Base-by-base conservation (phyloP, 23 tunicate species). In the Halocynthia roretzi region DNA sequence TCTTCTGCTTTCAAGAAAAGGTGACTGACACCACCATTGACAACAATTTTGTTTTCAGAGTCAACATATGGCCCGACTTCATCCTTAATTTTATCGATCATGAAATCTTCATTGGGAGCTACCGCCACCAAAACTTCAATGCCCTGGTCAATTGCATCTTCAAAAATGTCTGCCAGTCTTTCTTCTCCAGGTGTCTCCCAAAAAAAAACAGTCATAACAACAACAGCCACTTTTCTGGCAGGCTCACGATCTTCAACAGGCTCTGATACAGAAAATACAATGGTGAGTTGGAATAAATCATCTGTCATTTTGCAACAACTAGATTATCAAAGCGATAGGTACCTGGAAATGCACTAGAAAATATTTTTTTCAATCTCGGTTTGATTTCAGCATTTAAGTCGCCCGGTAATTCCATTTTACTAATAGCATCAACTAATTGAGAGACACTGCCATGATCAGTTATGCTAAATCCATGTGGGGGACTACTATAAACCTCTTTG, bases 141-240 rank as follows among this genome's bases (percentile, higher is more conserved):
- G 12, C 71, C 71, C 21, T 12, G 44, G 11, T 67, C 71, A 15
- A 11, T 15, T 12, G 71, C 71, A 67, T 67, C 71, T 19, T 11
- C 11, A 44, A 67, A 67, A 11, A 67, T 44, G 22, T 67, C 71
- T 4, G 71, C 71, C 19, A 44, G 19, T 31, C 22, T 67, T 19
- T 19, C 23, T 19, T 44, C 71, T 19, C 23, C 71, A 48, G 15
- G 17, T 12, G 11, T 15, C 71, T 67, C 18, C 18, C 21, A 67
- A 12, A 67, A 67, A 12, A 67, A 48, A 67, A 67, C 71, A 11
- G 44, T 31, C 18, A 67, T 19, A 12, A 67, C 21, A 12, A 67
- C 71, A 67, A 67, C 71, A 11, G 44, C 71, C 2, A 67, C 71
- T 67, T 67, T 67, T 19, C 71, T 31, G 44, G 44, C 44, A 31